These are phyloP conservation scores for Cyrtorhinus lividipennis DNA, from an alignment of 1,140 invertebrate species.

Conservation along the genomic window DNA sequence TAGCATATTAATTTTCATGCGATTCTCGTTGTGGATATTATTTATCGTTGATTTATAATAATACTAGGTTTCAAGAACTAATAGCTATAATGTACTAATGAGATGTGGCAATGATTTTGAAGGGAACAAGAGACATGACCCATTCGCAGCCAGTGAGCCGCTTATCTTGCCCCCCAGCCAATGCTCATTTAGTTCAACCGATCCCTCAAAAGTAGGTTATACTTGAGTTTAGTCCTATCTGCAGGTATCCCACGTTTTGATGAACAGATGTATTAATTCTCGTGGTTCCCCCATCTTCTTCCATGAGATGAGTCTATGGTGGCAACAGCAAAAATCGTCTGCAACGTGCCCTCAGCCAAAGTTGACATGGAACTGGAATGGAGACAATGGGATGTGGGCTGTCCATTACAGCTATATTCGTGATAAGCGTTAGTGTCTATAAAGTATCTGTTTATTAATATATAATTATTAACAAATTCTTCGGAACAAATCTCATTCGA, in stretches of 20 bases:
- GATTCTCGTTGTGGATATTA: not conserved
- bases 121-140: slow-evolving; percentile 7
- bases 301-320: not conserved
- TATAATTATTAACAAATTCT: not conserved
- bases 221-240: not conserved
- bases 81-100: too few relatives aligned
- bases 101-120: too few relatives aligned
- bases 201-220: not conserved
- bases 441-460: not conserved
- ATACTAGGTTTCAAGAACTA: too few relatives aligned
- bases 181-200: not conserved
- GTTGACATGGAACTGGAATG: not conserved
- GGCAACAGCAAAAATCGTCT: not conserved
- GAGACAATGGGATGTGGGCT: not conserved
- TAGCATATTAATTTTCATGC: not conserved
- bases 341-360: not conserved
- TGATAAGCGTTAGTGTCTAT: not conserved
- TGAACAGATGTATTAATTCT: not conserved
- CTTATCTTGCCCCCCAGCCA: not conserved
- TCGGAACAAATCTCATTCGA: too few relatives aligned
- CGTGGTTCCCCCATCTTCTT: not conserved
- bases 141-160: not conserved
- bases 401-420: not conserved
- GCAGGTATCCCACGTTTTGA: not conserved
- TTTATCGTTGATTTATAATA: not conserved